phyloP scores from a whole-genome alignment of 2,797 vertebrate species.

The Sebastes wilsoni region DNA sequence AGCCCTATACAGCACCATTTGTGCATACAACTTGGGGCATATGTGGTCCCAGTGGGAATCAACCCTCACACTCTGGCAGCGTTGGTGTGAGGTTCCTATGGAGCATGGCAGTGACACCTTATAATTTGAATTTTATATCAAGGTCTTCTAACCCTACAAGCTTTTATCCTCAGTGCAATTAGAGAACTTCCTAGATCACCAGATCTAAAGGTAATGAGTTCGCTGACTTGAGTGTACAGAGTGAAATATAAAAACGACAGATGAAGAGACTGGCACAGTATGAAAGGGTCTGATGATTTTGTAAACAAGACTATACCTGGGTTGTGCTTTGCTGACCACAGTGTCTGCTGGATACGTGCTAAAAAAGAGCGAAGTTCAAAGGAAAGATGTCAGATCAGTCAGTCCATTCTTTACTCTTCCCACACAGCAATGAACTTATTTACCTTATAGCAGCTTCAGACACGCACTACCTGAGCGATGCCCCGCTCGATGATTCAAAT shows the following conservation, averaged over 20 bases:
- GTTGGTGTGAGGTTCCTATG: conserved; percentile 5
- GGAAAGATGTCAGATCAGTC: conserved; percentile 60
- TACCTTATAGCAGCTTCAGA: conserved; percentile 58
- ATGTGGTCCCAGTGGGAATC: conserved; percentile 46
- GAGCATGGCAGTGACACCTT: conserved; percentile 9
- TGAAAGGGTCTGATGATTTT: conserved; percentile 2
- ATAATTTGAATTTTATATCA: conserved; percentile 1
- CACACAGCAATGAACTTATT: conserved; percentile 54
- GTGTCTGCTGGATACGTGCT: conserved; percentile 99
- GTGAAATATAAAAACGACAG: conserved; percentile 7
- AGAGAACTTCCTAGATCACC: neutral
- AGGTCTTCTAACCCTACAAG: neutral
- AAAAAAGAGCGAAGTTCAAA: conserved; percentile 63
- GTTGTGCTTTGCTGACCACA: conserved; percentile 98
- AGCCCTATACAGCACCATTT: conserved; percentile 1
- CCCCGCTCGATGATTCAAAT: conserved; percentile 36
- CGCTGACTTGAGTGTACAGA: neutral
- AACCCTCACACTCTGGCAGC: conserved; percentile 18
- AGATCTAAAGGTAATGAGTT: neutral
- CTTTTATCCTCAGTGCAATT: neutral
- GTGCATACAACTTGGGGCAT: conserved; percentile 23
- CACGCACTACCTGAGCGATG: conserved; percentile 29
- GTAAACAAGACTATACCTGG: conserved; percentile 85
- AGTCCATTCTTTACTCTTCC: conserved; percentile 47
- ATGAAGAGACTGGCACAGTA: neutral